phyloP scores from a whole-genome alignment of 2,888 invertebrate species.

The Villa cingulata region DNA sequence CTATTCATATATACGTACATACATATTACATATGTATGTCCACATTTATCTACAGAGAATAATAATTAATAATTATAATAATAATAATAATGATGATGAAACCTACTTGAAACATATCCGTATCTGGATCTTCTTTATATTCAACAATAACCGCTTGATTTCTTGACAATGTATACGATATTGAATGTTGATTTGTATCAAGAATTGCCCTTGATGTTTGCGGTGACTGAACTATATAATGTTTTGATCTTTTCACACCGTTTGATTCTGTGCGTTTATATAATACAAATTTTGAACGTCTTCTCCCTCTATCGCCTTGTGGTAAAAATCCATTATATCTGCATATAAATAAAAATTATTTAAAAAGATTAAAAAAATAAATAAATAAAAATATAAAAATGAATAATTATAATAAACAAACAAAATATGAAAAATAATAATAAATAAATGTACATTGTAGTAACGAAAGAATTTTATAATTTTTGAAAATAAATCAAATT shows the following conservation, averaged over 20 bases:
- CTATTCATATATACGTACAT: no score
- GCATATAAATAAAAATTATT: not conserved
- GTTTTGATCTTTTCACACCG: slow-evolving; percentile 87
- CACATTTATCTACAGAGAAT: no score
- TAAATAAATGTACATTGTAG: no score
- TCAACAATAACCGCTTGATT: slow-evolving; percentile 97
- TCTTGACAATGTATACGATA: slow-evolving; percentile 90
- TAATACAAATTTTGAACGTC: slow-evolving; percentile 87
- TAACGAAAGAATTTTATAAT: no score
- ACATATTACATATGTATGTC: no score
- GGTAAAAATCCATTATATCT: slow-evolving; percentile 92
- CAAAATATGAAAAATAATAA: not conserved
- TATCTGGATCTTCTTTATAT: slow-evolving; percentile 87
- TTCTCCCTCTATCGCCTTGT: slow-evolving; percentile 83
- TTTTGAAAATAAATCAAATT: no score
- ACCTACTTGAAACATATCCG: slow-evolving; percentile 98
- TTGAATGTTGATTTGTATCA: slow-evolving; percentile 87
- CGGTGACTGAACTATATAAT: slow-evolving; percentile 91
- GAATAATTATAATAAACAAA: not conserved
- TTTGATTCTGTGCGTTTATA: slow-evolving; percentile 73
- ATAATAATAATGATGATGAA: no score
- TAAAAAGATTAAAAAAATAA: no score
- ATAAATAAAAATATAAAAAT: no score
- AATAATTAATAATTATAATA: no score
- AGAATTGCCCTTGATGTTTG: slow-evolving; percentile 90